phyloP scores from a whole-genome alignment of 2,888 invertebrate species.

The Ariolimax columbianus region DNA sequence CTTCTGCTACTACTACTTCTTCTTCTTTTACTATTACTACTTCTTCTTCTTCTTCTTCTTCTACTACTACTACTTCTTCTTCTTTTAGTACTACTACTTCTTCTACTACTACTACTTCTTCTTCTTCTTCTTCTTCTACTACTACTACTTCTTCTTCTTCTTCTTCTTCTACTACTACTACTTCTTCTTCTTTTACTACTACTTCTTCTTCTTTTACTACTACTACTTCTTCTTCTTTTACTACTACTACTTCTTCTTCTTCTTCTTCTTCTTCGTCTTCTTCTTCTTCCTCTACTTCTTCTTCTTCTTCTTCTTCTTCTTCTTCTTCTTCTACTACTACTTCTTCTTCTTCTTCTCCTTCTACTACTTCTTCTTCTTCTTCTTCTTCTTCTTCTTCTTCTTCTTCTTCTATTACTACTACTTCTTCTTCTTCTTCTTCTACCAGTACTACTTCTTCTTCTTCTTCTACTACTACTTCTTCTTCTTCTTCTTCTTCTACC shows the following conservation, averaged over 20 bases:
- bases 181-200: background rate
- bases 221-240: background rate
- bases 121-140: no score
- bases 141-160: slow-evolving; percentile 2
- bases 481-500: no score
- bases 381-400: background rate
- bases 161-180: slow-evolving; percentile 3
- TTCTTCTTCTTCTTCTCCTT: slow-evolving; percentile 4
- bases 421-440: background rate
- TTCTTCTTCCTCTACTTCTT: no score
- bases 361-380: background rate
- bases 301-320: background rate
- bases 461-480: background rate
- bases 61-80: background rate
- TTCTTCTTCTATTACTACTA: background rate
- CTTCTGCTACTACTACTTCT: no score
- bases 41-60: background rate
- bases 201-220: background rate
- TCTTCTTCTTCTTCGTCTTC: no score
- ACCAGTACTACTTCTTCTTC: no score
- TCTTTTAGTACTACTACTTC: no score
- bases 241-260: no score
- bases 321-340: slow-evolving; percentile 8
- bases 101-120: background rate
- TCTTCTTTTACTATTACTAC: no score